Evolutionary conservation across 2,113 vertebrate species (phyloP).

Genomic region (Taurulus bubalis): DNA sequence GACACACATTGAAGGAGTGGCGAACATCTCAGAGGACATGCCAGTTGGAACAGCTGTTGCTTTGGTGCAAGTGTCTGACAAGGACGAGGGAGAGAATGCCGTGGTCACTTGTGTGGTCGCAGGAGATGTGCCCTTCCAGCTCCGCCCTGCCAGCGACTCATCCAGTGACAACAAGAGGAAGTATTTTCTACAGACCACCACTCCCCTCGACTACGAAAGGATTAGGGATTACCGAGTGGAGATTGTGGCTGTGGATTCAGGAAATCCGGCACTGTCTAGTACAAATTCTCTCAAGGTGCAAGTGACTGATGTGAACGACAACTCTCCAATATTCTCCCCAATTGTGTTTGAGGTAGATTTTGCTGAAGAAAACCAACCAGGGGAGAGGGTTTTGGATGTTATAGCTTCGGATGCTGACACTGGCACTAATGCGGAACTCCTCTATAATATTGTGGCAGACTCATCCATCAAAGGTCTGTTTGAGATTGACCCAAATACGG

Average conservation of each 20-base stretch:
- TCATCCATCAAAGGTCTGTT: conserved; percentile 92
- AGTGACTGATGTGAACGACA: conserved; percentile 96
- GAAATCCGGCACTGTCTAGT: conserved; percentile 96
- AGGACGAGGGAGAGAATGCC: conserved; percentile 95
- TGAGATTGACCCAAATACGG: conserved; percentile 91
- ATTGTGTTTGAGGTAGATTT: conserved; percentile 92
- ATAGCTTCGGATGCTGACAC: conserved; percentile 93
- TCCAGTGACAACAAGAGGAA: conserved; percentile 97
- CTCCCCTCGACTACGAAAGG: conserved; percentile 92
- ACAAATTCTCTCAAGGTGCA: conserved; percentile 98
- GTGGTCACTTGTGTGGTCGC: conserved; percentile 98
- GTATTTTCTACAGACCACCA: conserved; percentile 98
- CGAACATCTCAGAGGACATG: conserved; percentile 97
- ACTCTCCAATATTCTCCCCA: conserved; percentile 93
- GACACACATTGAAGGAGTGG: conserved; percentile 95
- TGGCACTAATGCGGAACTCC: conserved; percentile 92
- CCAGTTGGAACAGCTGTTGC: conserved; percentile 95
- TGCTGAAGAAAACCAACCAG: conserved; percentile 93
- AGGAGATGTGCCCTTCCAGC: conserved; percentile 95
- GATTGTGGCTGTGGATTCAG: conserved; percentile 96
- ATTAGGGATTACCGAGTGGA: conserved; percentile 93
- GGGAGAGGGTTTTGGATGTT: conserved; percentile 92
- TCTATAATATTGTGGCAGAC: conserved; percentile 91
- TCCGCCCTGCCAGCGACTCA: conserved; percentile 93
- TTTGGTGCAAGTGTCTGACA: conserved; percentile 97